phyloP scores from a whole-genome alignment of 1,140 invertebrate species.

The Calephelis virginiensis region DNA sequence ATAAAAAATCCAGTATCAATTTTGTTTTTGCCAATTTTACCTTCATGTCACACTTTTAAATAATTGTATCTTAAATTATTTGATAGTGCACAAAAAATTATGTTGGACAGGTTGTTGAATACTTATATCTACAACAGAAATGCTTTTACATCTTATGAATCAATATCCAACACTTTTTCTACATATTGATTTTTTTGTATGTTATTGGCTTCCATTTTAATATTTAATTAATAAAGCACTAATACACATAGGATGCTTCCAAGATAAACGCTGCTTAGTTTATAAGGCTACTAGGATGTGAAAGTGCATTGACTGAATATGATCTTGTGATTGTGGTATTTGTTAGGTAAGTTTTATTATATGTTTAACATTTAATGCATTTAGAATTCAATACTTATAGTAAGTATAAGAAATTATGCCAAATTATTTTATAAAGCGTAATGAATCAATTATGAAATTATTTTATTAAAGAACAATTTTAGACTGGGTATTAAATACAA shows the following conservation, averaged over 20 bases:
- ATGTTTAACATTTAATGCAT: slow-evolving; percentile 65
- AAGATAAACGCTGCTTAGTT: slow-evolving; percentile 60
- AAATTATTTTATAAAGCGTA: slow-evolving; percentile 71
- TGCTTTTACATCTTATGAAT: slow-evolving; percentile 49
- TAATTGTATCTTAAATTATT: slow-evolving; percentile 8
- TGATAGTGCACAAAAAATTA: slow-evolving; percentile 35
- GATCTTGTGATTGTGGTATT: slow-evolving; percentile 72
- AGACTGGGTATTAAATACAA: slow-evolving; percentile 19
- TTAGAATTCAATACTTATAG: slow-evolving; percentile 63
- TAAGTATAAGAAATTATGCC: slow-evolving; percentile 66
- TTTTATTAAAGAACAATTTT: slow-evolving; percentile 19
- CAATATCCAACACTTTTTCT: slow-evolving; percentile 69
- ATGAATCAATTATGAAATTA: slow-evolving; percentile 20
- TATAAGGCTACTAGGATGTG: slow-evolving; percentile 58
- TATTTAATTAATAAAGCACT: slow-evolving; percentile 30
- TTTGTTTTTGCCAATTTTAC: not conserved
- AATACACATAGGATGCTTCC: slow-evolving; percentile 62
- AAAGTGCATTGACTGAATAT: slow-evolving; percentile 65
- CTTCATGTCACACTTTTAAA: not conserved
- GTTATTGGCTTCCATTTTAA: slow-evolving; percentile 41
- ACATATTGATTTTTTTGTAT: slow-evolving; percentile 39
- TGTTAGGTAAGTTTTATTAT: slow-evolving; percentile 57
- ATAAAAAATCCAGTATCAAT: too few species aligned
- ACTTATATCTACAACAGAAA: slow-evolving; percentile 18
- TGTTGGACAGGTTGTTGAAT: slow-evolving; percentile 9